Conservation (phyloP, 2,888 invertebrate genomes). For the Malthinus seriepunctatus region DNA sequence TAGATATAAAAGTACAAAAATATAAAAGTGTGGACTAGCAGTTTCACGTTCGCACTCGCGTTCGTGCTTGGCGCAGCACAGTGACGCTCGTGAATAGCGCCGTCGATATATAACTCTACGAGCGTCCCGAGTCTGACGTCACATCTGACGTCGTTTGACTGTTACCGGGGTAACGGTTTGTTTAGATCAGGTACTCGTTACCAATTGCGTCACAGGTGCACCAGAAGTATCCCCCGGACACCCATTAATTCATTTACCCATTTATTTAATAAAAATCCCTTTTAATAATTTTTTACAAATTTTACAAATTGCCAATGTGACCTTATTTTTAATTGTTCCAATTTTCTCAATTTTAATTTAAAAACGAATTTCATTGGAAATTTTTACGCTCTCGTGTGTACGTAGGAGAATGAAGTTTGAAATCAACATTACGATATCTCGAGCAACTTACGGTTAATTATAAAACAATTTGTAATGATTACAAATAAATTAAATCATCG, state of each 20-base stretch:
- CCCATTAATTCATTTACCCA: slow-evolving; percentile 30
- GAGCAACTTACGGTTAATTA: no score
- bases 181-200: slow-evolving; percentile 59
- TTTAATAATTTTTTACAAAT: no score
- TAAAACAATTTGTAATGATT: no score
- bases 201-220: slow-evolving; percentile 65
- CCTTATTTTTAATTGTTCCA: no score
- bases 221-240: slow-evolving; percentile 41
- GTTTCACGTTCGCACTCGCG: slow-evolving; percentile 48
- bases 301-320: no score
- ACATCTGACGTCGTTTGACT: slow-evolving; percentile 49
- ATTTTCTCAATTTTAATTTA: no score
- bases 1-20: slow-evolving; percentile 55
- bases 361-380: no score
- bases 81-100: slow-evolving; percentile 46
- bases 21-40: slow-evolving; percentile 55
- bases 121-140: slow-evolving; percentile 48
- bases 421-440: no score
- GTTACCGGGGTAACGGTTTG: slow-evolving; percentile 51
- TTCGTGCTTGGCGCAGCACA: slow-evolving; percentile 50
- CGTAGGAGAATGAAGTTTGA: no score
- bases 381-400: no score
- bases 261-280: no score
- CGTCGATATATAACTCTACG: slow-evolving; percentile 52
- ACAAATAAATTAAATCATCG: no score